Percentiles rank a stretch among this genome's conserved stretches.
Conservation (phyloP, 2,797 vertebrate species). For the Bucorvus abyssinicus region DNA sequence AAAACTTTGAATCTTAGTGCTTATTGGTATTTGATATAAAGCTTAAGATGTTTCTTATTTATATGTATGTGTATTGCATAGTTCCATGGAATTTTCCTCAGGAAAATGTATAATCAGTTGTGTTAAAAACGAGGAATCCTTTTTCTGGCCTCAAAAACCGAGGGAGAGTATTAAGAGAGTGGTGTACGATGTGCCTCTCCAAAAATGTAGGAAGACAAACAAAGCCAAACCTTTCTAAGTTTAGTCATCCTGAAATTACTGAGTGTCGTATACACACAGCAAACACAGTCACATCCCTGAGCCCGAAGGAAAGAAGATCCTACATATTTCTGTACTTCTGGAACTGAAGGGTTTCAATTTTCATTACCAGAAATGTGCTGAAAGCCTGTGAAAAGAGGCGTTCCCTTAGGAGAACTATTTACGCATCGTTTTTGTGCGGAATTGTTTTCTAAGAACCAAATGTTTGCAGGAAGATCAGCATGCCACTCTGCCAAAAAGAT, state of each 20-base stretch:
- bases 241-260: neutral
- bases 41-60: neutral
- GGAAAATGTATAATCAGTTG: neutral
- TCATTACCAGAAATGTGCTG: neutral
- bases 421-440: neutral
- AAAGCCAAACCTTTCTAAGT: neutral
- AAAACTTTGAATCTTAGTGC: neutral
- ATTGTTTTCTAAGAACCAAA: neutral
- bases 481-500: neutral
- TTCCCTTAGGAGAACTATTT: neutral
- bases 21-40: neutral
- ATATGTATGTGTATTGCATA: accelerated
- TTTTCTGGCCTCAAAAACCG: neutral
- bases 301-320: neutral
- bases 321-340: neutral
- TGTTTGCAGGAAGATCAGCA: neutral
- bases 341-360: neutral
- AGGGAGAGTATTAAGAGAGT: neutral
- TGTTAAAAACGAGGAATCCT: neutral
- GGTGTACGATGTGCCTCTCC: neutral
- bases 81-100: neutral
- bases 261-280: neutral
- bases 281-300: neutral
- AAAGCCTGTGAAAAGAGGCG: neutral
- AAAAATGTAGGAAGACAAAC: neutral